These are phyloP conservation scores for Parthenolecanium corni DNA, from an alignment of 2,888 invertebrate species.

Conservation along the genomic window DNA sequence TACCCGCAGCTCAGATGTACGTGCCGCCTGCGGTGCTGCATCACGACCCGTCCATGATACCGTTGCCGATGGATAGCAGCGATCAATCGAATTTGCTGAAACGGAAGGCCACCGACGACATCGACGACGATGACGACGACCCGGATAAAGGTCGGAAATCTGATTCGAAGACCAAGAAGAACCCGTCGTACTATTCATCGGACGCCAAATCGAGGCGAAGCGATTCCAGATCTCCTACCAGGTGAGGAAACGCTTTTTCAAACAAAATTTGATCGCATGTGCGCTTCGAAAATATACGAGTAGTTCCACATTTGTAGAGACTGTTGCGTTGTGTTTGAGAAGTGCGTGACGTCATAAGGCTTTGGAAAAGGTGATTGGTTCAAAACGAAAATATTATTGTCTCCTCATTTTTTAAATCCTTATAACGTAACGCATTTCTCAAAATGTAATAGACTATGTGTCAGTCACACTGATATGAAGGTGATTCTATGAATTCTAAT, in stretches of 20 bases:
- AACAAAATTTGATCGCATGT: neutral
- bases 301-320: no score
- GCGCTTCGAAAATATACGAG: neutral
- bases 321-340: no score
- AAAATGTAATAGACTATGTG: no score
- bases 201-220: neutral
- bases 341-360: no score
- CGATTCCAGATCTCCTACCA: neutral
- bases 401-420: no score
- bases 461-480: no score
- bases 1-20: conserved; percentile 5
- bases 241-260: no score
- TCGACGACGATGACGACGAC: neutral
- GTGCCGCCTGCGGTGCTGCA: neutral
- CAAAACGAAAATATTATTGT: no score
- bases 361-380: no score
- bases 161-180: neutral
- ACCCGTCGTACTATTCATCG: conserved; percentile 1
- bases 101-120: neutral
- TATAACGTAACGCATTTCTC: no score
- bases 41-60: conserved; percentile 17
- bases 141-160: neutral
- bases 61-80: neutral
- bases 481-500: no score
- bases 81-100: neutral